A percentile compares a stretch with the other conserved stretches of the same genome.
Conservation (phyloP, 2,113 vertebrate genomes). For the Rana temporaria region DNA sequence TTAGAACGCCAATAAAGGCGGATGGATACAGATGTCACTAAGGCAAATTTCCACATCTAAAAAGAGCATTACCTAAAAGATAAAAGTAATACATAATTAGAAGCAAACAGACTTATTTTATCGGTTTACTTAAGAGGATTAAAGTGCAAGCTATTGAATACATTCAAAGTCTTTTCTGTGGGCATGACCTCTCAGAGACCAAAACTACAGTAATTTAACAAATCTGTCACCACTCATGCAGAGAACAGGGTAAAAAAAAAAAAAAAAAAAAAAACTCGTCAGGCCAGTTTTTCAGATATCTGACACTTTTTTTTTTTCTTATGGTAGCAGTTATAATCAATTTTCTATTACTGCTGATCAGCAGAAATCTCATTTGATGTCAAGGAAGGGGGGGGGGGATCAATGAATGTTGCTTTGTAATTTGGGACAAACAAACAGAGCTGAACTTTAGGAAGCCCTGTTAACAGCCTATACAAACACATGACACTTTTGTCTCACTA, state of each 20-base stretch:
- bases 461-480: slow-evolving; percentile 83
- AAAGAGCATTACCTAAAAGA: neutral
- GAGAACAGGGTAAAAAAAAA: slow-evolving; percentile 49
- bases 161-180: neutral
- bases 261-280: slow-evolving; percentile 63
- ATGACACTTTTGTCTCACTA: slow-evolving; percentile 83
- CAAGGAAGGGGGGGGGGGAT: slow-evolving; percentile 60
- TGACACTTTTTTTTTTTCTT: slow-evolving; percentile 65
- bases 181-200: neutral
- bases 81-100: neutral
- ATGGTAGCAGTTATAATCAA: slow-evolving; percentile 65
- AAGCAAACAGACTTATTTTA: neutral
- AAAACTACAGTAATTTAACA: neutral
- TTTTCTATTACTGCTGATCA: slow-evolving; percentile 66
- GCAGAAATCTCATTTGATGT: slow-evolving; percentile 67
- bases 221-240: neutral
- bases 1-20: neutral
- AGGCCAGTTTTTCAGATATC: slow-evolving; percentile 78
- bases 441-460: slow-evolving; percentile 77
- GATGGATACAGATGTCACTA: neutral
- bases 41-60: neutral
- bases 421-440: slow-evolving; percentile 74
- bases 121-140: neutral
- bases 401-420: slow-evolving; percentile 69
- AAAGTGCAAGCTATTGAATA: neutral